phyloP scores from a whole-genome alignment of 2,888 invertebrate genomes.

The Polylopha cassiicola region DNA sequence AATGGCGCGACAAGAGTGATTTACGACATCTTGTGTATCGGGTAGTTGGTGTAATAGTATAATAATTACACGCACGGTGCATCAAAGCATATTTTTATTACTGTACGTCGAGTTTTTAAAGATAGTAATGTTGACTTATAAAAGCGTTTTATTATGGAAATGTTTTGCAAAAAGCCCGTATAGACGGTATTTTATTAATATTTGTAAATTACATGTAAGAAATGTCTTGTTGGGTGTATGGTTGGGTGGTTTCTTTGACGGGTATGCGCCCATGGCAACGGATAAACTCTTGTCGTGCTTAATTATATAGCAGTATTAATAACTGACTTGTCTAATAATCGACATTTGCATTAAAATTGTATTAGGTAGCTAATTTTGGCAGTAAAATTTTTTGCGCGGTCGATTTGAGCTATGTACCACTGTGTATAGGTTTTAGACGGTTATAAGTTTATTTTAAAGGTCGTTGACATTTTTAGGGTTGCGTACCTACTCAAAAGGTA shows the following conservation, averaged over 20 bases:
- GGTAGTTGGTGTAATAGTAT: slow-evolving; percentile 34
- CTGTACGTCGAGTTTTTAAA: no score
- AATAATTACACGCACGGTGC: slow-evolving; percentile 37
- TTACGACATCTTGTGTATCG: slow-evolving; percentile 32
- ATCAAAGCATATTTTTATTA: no score
- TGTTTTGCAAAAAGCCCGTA: no score
- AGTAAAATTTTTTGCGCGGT: slow-evolving; percentile 1
- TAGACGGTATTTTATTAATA: no score
- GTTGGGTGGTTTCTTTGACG: slow-evolving; percentile 4
- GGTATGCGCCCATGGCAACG: slow-evolving; percentile 8
- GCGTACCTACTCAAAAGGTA: no score
- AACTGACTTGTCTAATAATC: slow-evolving; percentile 6
- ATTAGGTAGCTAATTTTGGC: slow-evolving; percentile 5
- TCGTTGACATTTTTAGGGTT: slow-evolving; percentile 47
- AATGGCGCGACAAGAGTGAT: slow-evolving; percentile 39
- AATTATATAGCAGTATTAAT: slow-evolving; percentile 13
- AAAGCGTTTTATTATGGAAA: no score
- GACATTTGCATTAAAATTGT: slow-evolving; percentile 8
- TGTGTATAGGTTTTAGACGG: slow-evolving; percentile 5
- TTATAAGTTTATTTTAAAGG: slow-evolving; percentile 26
- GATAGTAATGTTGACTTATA: no score
- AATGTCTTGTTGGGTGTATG: slow-evolving; percentile 8
- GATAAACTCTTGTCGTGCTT: slow-evolving; percentile 10
- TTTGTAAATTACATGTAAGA: slow-evolving; percentile 6
- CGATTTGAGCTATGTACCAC: slow-evolving; percentile 8